A percentile compares a stretch with the other conserved stretches of the same genome.
phyloP scores from a whole-genome alignment of 53 echinoderm and acorn worm genomes.

The Crossaster papposus region DNA sequence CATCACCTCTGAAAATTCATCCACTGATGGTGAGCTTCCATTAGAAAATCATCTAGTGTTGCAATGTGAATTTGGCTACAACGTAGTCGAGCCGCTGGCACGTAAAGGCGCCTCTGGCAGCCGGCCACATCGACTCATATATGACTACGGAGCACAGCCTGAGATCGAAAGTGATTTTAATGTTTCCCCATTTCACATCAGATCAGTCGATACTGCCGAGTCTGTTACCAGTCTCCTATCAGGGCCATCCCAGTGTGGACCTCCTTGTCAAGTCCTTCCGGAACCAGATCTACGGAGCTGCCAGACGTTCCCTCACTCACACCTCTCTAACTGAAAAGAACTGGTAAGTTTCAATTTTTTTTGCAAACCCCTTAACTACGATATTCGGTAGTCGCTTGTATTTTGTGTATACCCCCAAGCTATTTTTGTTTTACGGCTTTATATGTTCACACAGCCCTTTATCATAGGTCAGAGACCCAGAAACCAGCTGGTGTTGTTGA shows the following conservation, averaged over 20 bases:
- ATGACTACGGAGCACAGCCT: too few relatives aligned
- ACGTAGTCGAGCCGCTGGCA: too few relatives aligned
- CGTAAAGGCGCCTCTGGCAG: too few relatives aligned
- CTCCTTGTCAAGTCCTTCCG: constrained; percentile 77
- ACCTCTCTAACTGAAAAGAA: constrained; percentile 90
- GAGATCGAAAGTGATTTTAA: neutral
- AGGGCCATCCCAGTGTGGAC: constrained; percentile 82
- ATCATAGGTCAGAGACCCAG: too few relatives aligned
- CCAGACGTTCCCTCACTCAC: constrained; percentile 75
- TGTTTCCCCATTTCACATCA: neutral
- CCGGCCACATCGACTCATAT: too few relatives aligned
- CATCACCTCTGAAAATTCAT: constrained; percentile 11
- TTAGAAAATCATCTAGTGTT: too few relatives aligned
- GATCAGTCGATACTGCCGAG: constrained; percentile 67
- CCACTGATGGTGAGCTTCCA: constrained; percentile 25
- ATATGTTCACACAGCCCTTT: too few relatives aligned
- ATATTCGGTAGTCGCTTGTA: too few relatives aligned
- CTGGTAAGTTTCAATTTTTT: constrained; percentile 72
- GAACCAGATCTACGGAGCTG: constrained; percentile 89
- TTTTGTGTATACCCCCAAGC: too few relatives aligned
- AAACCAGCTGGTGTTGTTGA: too few relatives aligned
- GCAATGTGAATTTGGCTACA: too few relatives aligned
- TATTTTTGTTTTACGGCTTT: too few relatives aligned
- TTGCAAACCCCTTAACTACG: neutral
- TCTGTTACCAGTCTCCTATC: constrained; percentile 71